Evolutionary conservation across 1,140 invertebrate species (phyloP).

Genomic region (Heliconius hewitsoni): DNA sequence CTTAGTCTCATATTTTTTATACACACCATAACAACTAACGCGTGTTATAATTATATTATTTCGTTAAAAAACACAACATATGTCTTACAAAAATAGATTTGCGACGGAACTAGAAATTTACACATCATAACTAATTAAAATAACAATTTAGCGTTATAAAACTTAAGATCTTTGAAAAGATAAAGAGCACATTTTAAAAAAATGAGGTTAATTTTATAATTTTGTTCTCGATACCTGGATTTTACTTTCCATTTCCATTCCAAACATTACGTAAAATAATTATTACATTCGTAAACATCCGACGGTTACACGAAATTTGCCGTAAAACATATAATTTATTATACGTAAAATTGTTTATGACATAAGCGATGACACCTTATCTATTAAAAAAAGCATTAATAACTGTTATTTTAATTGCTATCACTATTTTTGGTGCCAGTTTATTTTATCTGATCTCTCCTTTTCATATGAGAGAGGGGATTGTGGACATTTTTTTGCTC

Average conservation of each 20-base stretch:
- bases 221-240: slow-evolving; percentile 20
- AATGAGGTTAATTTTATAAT: slow-evolving; percentile 25
- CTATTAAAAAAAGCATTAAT: not conserved
- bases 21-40: too few relatives aligned
- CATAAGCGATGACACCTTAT: not conserved
- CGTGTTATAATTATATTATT: not conserved
- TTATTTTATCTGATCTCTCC: too few relatives aligned
- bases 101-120: not conserved
- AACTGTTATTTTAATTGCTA: not conserved
- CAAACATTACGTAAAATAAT: slow-evolving; percentile 27
- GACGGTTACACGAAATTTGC: not conserved
- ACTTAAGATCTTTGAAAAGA: not conserved
- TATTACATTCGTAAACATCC: slow-evolving; percentile 21
- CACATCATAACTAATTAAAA: not conserved
- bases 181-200: not conserved
- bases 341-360: not conserved
- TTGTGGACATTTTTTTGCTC: too few relatives aligned
- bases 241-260: slow-evolving; percentile 35
- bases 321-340: not conserved
- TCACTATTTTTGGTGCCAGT: too few relatives aligned
- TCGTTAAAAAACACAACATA: not conserved
- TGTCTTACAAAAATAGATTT: not conserved
- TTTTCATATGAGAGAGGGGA: too few relatives aligned
- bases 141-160: not conserved
- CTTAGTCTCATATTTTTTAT: too few relatives aligned